Base-by-base conservation (phyloP, 2,113 vertebrate species). In the Notiomystis cincta region DNA sequence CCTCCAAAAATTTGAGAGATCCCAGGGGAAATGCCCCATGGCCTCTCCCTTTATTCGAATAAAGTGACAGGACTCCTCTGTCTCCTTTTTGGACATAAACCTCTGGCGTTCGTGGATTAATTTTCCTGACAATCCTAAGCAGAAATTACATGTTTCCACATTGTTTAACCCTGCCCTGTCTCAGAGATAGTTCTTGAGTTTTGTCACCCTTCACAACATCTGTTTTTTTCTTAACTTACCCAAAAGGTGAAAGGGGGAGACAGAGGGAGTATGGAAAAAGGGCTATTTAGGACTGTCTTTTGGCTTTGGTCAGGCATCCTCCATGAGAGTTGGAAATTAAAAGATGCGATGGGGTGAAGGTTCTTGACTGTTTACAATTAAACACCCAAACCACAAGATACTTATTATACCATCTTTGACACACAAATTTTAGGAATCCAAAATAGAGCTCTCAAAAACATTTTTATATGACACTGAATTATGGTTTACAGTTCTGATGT, bases 211-310 rank as follows among this genome's bases (percentile, higher is more conserved):
- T 75, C 56, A 56, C 33, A 96, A 62, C 82, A 83, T 85, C 88
- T 95, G 92, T 23, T 90, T 96, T 96, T 90, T 88, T 28, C 91
- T 92, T 93, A 92, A 95, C 30, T 82, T 47, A 66, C 47, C 72
- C 60, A n/a, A 38, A 95, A 93, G 82, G 60, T 70, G 86, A 90
- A 95, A 93, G 92, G 75, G 93, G 54, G 62, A 90, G 71, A 86
- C 38, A 70, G 84, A 79, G 91, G 44, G 76, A 97, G 80, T 44
- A 11, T 87, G 89, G 93, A 96, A 97, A 95, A 87, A 48, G 45
- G 2, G 3, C 30, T 75, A 1, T 67, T 95, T 54, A 71, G 67
- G 76, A 48, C 33, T 38, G 25, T 17, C 33, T 77, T 85, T 70
- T 93, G 80, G 67, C 82, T 83, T 90, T 79, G 76, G 69, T 47